Conservation (phyloP, 2,113 vertebrate genomes). For the Cercopithecus mona region DNA sequence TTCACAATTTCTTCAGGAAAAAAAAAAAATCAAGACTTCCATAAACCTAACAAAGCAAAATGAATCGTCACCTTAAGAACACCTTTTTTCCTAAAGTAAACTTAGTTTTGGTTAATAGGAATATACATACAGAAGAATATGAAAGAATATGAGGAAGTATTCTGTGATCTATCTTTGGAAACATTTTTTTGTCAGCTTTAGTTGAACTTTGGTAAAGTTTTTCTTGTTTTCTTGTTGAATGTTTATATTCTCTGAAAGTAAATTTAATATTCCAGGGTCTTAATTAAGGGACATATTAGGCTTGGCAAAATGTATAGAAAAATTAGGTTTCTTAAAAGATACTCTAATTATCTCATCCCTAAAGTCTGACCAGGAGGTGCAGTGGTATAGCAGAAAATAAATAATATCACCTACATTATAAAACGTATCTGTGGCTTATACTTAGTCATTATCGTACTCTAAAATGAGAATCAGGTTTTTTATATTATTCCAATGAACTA, state of each 20-base stretch:
- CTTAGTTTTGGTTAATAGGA: not conserved
- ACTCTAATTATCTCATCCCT: not conserved
- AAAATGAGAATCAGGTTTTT: not conserved
- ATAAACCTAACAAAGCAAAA: not conserved
- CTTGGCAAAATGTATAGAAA: slow-evolving; percentile 6
- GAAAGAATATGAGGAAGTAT: not conserved
- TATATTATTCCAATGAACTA: not conserved
- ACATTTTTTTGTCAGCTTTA: not conserved
- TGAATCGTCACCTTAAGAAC: not conserved
- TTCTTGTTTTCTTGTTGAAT: slow-evolving; percentile 43
- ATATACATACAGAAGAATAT: not conserved
- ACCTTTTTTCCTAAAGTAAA: not conserved
- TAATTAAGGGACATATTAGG: slow-evolving; percentile 28
- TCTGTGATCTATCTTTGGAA: not conserved
- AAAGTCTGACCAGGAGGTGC: not conserved
- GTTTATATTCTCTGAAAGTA: slow-evolving; percentile 35
- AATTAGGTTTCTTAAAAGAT: not conserved
- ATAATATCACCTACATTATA: not conserved
- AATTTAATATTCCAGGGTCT: not conserved
- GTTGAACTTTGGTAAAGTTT: not conserved
- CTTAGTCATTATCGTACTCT: not conserved
- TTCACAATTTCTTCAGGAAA: not conserved
- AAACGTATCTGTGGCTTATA: not conserved
- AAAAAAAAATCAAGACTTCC: not conserved
- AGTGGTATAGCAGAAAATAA: not conserved